Evolutionary conservation across 2,888 invertebrate species (phyloP).

Genomic region (Eristalis pertinax): DNA sequence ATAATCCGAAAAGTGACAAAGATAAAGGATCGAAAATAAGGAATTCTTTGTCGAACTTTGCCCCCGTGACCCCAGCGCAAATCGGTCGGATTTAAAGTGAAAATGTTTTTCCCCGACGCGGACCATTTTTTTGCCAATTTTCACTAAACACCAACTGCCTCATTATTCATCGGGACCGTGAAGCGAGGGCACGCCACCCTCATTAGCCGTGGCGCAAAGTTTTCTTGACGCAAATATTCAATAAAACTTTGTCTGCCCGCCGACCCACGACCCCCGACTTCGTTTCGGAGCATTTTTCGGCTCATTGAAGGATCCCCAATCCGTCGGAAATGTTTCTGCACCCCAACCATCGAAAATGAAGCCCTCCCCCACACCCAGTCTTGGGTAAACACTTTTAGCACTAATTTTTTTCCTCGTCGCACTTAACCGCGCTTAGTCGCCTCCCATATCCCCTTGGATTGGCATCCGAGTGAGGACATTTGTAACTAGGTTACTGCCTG

Average conservation of each 20-base stretch:
- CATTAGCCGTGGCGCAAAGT: neutral
- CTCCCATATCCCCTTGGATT: constrained; percentile 1
- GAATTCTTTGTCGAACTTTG: neutral
- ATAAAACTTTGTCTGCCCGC: neutral
- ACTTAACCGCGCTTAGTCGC: neutral
- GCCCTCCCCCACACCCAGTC: neutral
- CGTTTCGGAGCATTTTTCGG: neutral
- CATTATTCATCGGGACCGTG: constrained; percentile 20
- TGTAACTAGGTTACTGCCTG: neutral
- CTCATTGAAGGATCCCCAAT: neutral
- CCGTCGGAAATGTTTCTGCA: neutral
- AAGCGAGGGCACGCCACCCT: neutral
- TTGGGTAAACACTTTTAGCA: constrained; percentile 16
- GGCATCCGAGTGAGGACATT: neutral
- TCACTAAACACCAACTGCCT: constrained; percentile 17
- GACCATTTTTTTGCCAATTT: constrained; percentile 8
- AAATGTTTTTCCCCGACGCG: constrained; percentile 4
- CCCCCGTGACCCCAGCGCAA: neutral
- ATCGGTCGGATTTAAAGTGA: constrained; percentile 9
- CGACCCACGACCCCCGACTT: neutral
- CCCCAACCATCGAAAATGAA: neutral
- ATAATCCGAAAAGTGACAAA: constrained; percentile 25
- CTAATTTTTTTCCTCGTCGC: neutral
- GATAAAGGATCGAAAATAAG: neutral
- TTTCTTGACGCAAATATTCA: constrained; percentile 5